Evolutionary conservation across 1,140 invertebrate genomes (phyloP).

Genomic region (Papilio aristodemus): DNA sequence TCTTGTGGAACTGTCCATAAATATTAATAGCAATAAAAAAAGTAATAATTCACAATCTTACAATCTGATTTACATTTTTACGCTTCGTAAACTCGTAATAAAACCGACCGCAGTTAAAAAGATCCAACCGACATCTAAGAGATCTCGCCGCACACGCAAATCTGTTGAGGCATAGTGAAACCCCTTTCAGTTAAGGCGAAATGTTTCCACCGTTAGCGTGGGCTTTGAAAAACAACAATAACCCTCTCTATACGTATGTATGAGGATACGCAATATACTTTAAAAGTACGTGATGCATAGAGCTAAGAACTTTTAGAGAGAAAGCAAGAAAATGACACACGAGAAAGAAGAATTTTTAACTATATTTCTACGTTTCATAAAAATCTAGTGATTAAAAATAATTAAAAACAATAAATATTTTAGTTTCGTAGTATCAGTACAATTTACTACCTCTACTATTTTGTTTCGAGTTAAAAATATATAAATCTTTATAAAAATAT

Average conservation of each 20-base stretch:
- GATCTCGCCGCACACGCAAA: constrained; percentile 54
- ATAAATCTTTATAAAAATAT: too few species aligned
- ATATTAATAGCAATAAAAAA: constrained; percentile 57
- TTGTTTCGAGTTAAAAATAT: too few species aligned
- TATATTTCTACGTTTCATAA: background rate
- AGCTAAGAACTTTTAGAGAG: constrained; percentile 34
- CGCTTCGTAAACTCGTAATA: constrained; percentile 70
- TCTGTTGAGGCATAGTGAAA: constrained; percentile 64
- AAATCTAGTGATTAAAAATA: background rate
- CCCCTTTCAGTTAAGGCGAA: constrained; percentile 65
- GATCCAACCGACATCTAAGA: constrained; percentile 42
- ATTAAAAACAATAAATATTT: background rate
- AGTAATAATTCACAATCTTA: constrained; percentile 44
- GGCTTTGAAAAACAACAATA: constrained; percentile 78
- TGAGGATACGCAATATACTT: constrained; percentile 76
- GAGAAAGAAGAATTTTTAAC: background rate
- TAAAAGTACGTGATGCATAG: constrained; percentile 59
- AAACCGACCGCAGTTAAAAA: constrained; percentile 63
- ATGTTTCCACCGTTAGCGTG: constrained; percentile 55
- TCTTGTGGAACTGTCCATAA: background rate
- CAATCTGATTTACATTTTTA: constrained; percentile 72
- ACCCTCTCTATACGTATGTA: constrained; percentile 66
- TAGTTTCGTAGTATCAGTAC: too few species aligned
- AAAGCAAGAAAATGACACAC: background rate
- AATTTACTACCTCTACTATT: too few species aligned